phyloP scores from a whole-genome alignment of 2,113 vertebrate genomes.

The Daboia siamensis region DNA sequence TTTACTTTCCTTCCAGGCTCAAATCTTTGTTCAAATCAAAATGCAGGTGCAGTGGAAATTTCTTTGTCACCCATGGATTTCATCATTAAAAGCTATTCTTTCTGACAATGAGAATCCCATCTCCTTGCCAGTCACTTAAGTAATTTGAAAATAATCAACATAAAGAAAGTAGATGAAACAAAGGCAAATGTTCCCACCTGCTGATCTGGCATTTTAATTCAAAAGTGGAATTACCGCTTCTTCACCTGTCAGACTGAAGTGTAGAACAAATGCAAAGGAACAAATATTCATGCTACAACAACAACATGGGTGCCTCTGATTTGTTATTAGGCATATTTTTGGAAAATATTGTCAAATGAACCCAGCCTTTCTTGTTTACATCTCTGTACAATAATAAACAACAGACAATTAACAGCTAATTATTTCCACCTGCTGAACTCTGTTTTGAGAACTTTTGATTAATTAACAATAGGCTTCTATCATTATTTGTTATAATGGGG shows the following conservation, averaged over 20 bases:
- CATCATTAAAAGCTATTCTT: constrained; percentile 13
- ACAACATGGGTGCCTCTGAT: constrained; percentile 49
- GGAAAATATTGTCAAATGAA: constrained; percentile 57
- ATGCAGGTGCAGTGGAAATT: constrained; percentile 17
- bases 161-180: constrained; percentile 34
- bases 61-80: neutral
- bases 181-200: constrained; percentile 37
- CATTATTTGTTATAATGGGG: constrained; percentile 54
- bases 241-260: constrained; percentile 32
- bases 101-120: neutral
- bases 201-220: constrained; percentile 43
- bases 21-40: neutral
- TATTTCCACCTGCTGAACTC: constrained; percentile 75
- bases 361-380: constrained; percentile 57
- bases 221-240: constrained; percentile 28
- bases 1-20: neutral
- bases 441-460: constrained; percentile 71
- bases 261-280: constrained; percentile 38
- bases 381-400: constrained; percentile 71
- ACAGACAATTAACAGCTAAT: constrained; percentile 71
- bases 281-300: constrained; percentile 43
- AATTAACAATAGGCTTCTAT: constrained; percentile 69
- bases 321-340: constrained; percentile 59
- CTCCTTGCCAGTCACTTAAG: constrained; percentile 25
- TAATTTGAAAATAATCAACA: constrained; percentile 24